Evolutionary conservation across 2,888 invertebrate species (phyloP), one percentile per base, ranked within the genome.

Genomic region (Anodontia alba): DNA sequence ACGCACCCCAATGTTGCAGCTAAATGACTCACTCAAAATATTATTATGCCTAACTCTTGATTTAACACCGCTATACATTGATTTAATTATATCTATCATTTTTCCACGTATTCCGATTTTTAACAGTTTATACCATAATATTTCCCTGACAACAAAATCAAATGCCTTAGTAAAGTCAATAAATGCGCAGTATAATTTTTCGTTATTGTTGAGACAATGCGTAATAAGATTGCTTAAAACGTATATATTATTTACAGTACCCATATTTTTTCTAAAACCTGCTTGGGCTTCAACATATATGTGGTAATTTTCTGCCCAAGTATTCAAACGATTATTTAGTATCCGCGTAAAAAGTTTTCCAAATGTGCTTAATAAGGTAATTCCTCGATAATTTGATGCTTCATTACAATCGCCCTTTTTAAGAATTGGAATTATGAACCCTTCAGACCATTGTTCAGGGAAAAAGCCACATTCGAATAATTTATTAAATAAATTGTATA

Each of bases 121-220:
- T 17, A 49, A 5, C 20, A 69, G 23, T 23, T 69, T 69, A 10
- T 12, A 29, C 42, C 69, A 69, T 8, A 69, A 1, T 10, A 43
- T 69, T 26, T 69, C 69, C 8, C 69, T 5, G 3, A 69, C 69
- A 15, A 69, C 42, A 69, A n/a, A 69, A 42, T 69, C 69, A 69
- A 69, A 69, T 3, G 69, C 42, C 23, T 69, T 69, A 1, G 69
- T 42, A 20, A 43, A 69, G 20, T 69, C 69, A 7, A 69, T 43
- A 42, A 26, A 69, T 1, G 17, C n/a, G 38, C n/a, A 26, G 43
- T n/a, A 42, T 26, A 69, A 29, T 0, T 5, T 3, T 69, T 69
- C 43, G 23, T 23, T 42, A 43, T 69, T 10, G 43, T 69, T 42
- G 1, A 69, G 36, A 8, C 38, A 23, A 29, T 69, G 69, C 15